Percentiles rank a stretch among this genome's conserved stretches.
phyloP scores from a whole-genome alignment of 1,140 invertebrate species.

The Oreohelix idahoensis region DNA sequence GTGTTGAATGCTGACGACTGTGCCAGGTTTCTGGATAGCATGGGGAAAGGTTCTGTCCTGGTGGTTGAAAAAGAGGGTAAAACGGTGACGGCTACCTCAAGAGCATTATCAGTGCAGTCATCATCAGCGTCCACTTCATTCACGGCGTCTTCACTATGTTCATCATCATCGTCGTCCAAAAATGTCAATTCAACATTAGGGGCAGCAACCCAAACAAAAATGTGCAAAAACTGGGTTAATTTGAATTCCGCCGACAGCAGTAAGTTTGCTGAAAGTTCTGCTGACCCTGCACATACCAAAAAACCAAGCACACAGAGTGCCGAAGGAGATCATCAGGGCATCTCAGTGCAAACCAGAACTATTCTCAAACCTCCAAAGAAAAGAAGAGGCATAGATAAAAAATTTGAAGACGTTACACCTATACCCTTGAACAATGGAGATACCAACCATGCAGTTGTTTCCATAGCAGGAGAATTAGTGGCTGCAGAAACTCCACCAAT shows the following conservation, averaged over 20 bases:
- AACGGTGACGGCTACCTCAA: slow-evolving; percentile 23
- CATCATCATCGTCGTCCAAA: neutral
- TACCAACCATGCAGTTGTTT: neutral
- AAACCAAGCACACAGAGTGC: neutral
- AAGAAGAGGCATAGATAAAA: slow-evolving; percentile 24
- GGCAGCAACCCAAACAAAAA: slow-evolving; percentile 11
- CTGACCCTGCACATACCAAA: neutral
- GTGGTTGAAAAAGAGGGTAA: slow-evolving; percentile 27
- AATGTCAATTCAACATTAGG: neutral
- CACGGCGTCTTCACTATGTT: neutral
- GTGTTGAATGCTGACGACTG: slow-evolving; percentile 35
- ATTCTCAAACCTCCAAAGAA: slow-evolving; percentile 37
- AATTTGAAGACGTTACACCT: slow-evolving; percentile 2
- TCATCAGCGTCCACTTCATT: neutral
- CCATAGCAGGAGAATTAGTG: neutral
- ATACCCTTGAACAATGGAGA: neutral
- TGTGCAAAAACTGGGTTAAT: neutral
- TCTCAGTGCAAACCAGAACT: neutral
- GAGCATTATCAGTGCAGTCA: neutral
- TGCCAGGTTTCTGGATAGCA: slow-evolving; percentile 27
- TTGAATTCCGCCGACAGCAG: neutral
- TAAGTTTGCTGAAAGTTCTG: neutral
- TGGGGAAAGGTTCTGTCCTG: slow-evolving; percentile 33
- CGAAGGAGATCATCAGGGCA: neutral
- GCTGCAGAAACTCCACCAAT: neutral